Evolutionary conservation across 92 coral and sea anemone genomes (phyloP).

Genomic region (Ricordea florida): DNA sequence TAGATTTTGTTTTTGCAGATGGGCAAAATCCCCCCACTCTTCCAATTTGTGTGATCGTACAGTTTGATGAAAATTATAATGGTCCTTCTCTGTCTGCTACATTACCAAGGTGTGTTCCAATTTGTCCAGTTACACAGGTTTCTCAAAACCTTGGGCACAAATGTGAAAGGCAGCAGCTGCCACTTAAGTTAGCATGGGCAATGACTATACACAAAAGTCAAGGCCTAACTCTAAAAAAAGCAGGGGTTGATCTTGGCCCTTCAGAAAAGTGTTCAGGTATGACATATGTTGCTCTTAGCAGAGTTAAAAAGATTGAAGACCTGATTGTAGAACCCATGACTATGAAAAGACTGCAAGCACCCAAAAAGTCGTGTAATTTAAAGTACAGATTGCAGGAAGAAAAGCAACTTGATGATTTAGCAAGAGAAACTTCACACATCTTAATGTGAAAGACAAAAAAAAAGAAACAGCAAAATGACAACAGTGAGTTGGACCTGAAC

Average conservation of each 20-base stretch:
- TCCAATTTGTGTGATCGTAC: conserved; percentile 37
- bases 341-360: neutral
- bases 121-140: conserved; percentile 56
- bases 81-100: conserved; percentile 28
- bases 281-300: too few species aligned
- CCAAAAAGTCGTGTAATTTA: neutral
- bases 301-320: conserved; percentile 1
- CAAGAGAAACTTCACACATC: conserved; percentile 2
- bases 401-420: conserved; percentile 18
- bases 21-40: conserved; percentile 47
- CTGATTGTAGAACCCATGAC: conserved; percentile 9
- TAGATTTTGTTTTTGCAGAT: conserved; percentile 51
- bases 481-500: neutral
- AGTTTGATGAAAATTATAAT: conserved; percentile 53
- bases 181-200: conserved; percentile 55
- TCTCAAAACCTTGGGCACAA: conserved; percentile 50
- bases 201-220: conserved; percentile 59
- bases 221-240: conserved; percentile 51
- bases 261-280: conserved; percentile 43
- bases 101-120: conserved; percentile 71
- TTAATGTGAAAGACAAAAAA: neutral
- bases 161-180: conserved; percentile 62
- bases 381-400: conserved; percentile 12
- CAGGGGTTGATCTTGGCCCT: conserved; percentile 50
- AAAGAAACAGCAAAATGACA: neutral